Evolutionary conservation across 2,113 vertebrate genomes (phyloP), one percentile per base, ranked within the genome.

Genomic region (Corydoras sp.): DNA sequence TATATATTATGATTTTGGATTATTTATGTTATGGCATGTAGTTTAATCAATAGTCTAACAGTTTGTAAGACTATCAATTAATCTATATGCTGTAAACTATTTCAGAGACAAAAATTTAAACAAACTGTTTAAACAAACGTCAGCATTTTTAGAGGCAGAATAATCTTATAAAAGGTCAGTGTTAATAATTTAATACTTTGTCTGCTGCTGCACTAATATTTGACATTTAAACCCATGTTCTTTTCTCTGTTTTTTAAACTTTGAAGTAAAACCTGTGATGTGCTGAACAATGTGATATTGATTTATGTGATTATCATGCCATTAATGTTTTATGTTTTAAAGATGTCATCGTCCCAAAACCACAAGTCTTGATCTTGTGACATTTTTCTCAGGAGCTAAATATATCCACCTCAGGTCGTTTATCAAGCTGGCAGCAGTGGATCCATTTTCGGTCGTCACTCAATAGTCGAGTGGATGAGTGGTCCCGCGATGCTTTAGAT

Each of bases 401-500:
- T 55, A 50, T 59, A 69, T 64, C 35, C 58, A 60, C 43, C 50
- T n/a, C 13, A 56, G 61, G 31, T 60, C 60, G 29, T 75, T 64
- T 43, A 60, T 78, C 54, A 71, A 35, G 32, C 13, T 68, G 69
- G 59, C 65, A 67, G 67, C 48, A 4, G 48, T 48, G 49, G 58
- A 60, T 78, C 58, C n/a, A 69, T 72, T 67, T 67, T 54, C 13
- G 24, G 73, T 60, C 61, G 56, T 59, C 62, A 59, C 24, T 48
- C 6, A 2, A 5, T 68, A 43, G 29, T 31, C 5, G 58, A 71
- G 68, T 30, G 24, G 11, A 15, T 62, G 58, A 71, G 69, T 51
- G 35, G 49, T 55, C 43, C 66, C 2, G 4, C 55, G 60, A 75
- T 58, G 50, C 56, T 71, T 68, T 64, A 62, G 56, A 67, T 71